Percentiles rank a stretch among this genome's conserved stretches.
These are phyloP conservation scores for Nymphalis urticae DNA, from an alignment of 2,888 invertebrate genomes.

Conservation along the genomic window DNA sequence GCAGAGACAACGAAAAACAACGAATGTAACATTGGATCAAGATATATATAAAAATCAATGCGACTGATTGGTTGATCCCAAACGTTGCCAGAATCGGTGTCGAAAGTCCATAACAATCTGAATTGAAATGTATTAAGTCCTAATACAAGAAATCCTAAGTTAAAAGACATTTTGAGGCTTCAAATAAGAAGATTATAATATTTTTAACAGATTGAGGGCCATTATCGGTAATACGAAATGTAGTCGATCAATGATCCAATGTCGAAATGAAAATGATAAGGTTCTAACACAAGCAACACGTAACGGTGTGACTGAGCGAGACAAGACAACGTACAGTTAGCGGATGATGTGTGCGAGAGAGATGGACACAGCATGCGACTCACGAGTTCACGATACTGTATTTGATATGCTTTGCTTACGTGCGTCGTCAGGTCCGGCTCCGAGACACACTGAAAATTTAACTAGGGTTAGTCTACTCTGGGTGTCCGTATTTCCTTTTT, in stretches of 20 bases:
- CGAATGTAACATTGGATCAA: slow-evolving; percentile 31
- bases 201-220: neutral
- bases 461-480: slow-evolving; percentile 72
- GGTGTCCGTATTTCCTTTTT: slow-evolving; percentile 50
- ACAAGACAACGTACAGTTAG: slow-evolving; percentile 61
- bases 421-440: slow-evolving; percentile 76
- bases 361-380: slow-evolving; percentile 73
- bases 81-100: neutral
- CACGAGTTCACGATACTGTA: slow-evolving; percentile 70
- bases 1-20: slow-evolving; percentile 24
- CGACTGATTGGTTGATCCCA: neutral
- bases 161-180: neutral
- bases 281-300: slow-evolving; percentile 35
- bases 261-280: slow-evolving; percentile 32
- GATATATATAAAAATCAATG: neutral
- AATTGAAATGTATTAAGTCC: neutral
- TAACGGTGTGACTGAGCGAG: slow-evolving; percentile 50
- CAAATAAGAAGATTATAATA: neutral
- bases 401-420: slow-evolving; percentile 73
- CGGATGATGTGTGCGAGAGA: slow-evolving; percentile 62
- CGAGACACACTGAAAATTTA: slow-evolving; percentile 79
- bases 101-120: neutral
- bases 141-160: neutral
- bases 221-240: neutral
- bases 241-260: slow-evolving; percentile 36